Evolutionary conservation across 2,797 vertebrate species (phyloP).

Genomic region (Diglossa cyanea): DNA sequence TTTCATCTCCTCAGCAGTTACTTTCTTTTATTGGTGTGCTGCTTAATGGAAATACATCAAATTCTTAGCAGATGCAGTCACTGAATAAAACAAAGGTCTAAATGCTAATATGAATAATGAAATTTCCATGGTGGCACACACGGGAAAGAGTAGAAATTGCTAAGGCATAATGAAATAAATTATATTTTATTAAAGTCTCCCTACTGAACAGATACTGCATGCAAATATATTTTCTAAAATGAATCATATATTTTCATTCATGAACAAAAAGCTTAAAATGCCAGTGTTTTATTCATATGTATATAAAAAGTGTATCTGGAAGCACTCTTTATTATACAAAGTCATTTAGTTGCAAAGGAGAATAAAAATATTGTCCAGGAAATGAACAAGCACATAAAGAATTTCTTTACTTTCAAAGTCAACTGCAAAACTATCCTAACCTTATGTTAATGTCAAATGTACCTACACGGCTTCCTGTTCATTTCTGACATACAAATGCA

Average conservation of each 20-base stretch:
- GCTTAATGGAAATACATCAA: constrained; percentile 8
- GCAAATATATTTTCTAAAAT: constrained; percentile 9
- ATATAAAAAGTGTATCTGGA: neutral
- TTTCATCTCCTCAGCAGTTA: neutral
- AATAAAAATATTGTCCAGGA: neutral
- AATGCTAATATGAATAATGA: constrained; percentile 34
- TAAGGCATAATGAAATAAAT: constrained; percentile 17
- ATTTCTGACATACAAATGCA: neutral
- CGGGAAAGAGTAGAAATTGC: neutral
- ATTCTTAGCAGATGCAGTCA: constrained; percentile 4
- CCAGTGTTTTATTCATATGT: neutral
- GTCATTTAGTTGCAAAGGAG: neutral
- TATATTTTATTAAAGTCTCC: constrained; percentile 20
- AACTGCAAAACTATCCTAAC: neutral
- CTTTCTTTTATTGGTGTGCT: neutral
- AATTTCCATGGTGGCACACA: constrained; percentile 1
- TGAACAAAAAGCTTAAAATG: neutral
- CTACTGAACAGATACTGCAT: neutral
- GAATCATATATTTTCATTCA: neutral
- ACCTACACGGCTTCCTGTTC: neutral
- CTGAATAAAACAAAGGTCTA: constrained; percentile 44
- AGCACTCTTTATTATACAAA: neutral
- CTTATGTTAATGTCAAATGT: neutral
- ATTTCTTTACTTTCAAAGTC: constrained; percentile 25
- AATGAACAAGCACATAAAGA: neutral